Evolutionary conservation across 2,797 vertebrate genomes (phyloP), one percentile per base, ranked within the genome.

Genomic region (Sebastes wilsoni): DNA sequence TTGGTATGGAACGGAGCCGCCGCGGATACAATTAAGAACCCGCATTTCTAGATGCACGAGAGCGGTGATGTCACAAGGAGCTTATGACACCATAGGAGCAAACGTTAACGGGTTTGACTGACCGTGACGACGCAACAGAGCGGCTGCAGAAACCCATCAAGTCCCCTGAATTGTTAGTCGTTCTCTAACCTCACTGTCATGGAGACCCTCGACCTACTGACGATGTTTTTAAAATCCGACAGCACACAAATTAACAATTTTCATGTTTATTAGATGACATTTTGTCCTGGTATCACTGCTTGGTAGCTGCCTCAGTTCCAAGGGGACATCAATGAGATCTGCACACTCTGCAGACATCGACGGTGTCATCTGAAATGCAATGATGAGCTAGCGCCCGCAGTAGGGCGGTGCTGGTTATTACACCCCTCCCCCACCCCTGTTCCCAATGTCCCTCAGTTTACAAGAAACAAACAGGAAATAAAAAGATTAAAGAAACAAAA

Each of bases 391-490:
- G 87, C 82, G 76, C 94, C 93, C 91, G 70, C 87, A 80, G 88
- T 56, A 85, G 93, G 92, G 87, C 77, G 68, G 89, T 78, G 93
- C 93, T 94, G 89, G 91, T 94, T 49, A 89, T 89, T 88, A 92
- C 82, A 87, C 84, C 87, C 93, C 91, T 79, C 82, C 83, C 90
- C 89, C 79, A 82, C 90, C 89, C 90, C 80, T 61, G 54, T 79
- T 87, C 86, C 88, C 92, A 90, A 87, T 82, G 84, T 87, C 92
- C 91, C 89, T 91, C 90, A 88, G 87, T 92, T 95, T 93, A 95
- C 93, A 94, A 94, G 92, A 94, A 94, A 95, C 87, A 90, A 93
- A 95, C 66, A 89, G 88, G 87, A 93, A 94, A 95, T 89, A 93
- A 93, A 93, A 96, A 94, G 93, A 92, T 86, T 91, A 88, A 84